These are phyloP conservation scores for Heliangelus exortis DNA, from an alignment of 2,797 vertebrate species.

Conservation along the genomic window DNA sequence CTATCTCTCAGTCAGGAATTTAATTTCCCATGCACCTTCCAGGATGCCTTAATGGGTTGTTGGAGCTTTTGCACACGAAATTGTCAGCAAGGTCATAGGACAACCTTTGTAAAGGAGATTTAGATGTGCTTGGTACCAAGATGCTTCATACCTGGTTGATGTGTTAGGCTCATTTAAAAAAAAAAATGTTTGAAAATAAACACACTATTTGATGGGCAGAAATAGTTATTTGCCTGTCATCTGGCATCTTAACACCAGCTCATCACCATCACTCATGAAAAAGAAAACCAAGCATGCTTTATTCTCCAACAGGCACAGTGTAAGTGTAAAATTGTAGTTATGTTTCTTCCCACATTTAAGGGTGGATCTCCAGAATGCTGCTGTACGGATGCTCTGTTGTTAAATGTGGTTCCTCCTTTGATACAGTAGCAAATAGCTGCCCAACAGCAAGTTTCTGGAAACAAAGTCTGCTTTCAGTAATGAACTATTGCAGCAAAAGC, in stretches of 20 bases:
- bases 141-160: not conserved
- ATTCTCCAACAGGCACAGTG: not conserved
- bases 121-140: not conserved
- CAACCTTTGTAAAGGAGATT: not conserved
- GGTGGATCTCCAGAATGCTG: not conserved
- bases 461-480: not conserved
- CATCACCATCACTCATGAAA: not conserved
- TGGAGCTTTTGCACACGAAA: not conserved
- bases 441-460: not conserved
- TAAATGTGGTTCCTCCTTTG: not conserved
- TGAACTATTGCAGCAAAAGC: not conserved
- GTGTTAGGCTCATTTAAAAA: not conserved
- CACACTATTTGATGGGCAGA: not conserved
- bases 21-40: not conserved
- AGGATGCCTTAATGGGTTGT: not conserved
- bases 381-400: not conserved
- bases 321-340: not conserved
- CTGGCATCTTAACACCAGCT: not conserved
- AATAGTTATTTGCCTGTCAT: conserved; percentile 6
- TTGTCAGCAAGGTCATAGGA: not conserved
- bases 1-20: not conserved
- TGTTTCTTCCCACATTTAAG: not conserved
- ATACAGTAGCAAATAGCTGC: not conserved
- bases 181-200: not conserved
- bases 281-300: not conserved